These are phyloP conservation scores for Gorsachius magnificus DNA, from an alignment of 2,797 vertebrate species.

Conservation along the genomic window DNA sequence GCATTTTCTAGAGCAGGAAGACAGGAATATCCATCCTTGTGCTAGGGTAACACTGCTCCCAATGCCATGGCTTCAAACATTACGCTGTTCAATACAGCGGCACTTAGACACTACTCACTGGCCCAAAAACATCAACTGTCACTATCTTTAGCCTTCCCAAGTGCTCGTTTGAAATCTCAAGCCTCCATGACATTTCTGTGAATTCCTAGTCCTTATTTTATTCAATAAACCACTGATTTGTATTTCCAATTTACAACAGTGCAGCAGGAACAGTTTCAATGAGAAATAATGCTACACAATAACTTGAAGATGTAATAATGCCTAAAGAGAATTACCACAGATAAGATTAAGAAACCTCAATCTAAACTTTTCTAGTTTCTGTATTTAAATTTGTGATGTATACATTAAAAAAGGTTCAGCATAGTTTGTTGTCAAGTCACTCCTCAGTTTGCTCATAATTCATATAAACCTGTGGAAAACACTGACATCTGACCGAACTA, in stretches of 20 bases:
- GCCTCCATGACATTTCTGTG: background rate
- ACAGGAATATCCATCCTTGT: background rate
- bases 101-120: background rate
- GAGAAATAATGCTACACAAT: background rate
- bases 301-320: background rate
- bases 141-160: background rate
- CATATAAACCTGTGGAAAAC: background rate
- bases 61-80: background rate
- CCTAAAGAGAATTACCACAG: background rate
- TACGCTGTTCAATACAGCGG: background rate
- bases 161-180: background rate
- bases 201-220: background rate
- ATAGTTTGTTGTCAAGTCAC: background rate
- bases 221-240: background rate
- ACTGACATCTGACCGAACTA: background rate
- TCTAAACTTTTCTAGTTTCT: background rate
- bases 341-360: background rate
- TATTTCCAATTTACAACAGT: background rate
- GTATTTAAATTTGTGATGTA: background rate
- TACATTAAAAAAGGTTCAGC: background rate
- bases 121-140: background rate
- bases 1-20: background rate
- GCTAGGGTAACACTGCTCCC: fast-evolving
- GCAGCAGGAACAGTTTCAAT: background rate
- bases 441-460: background rate